Conservation (phyloP, 2,797 vertebrate species). For the Etheostoma perlongum region DNA sequence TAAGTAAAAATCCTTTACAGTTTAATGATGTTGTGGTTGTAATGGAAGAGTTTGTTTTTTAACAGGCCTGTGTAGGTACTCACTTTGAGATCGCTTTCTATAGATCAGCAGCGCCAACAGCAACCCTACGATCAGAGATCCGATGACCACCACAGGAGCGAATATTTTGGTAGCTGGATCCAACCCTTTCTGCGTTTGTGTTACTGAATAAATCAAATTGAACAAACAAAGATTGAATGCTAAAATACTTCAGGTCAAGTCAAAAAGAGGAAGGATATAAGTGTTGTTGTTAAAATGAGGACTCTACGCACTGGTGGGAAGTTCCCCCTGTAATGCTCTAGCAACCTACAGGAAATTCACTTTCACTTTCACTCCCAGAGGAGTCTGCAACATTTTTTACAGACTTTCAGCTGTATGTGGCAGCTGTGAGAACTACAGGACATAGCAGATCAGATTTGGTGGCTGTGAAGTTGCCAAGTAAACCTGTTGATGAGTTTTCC, state of each 20-base stretch:
- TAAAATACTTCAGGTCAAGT: fast-evolving
- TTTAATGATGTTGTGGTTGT: no score
- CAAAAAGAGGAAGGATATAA: not conserved
- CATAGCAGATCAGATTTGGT: not conserved
- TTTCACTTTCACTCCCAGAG: constrained; percentile 2
- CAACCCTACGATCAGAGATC: constrained; percentile 72
- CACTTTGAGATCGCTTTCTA: constrained; percentile 27
- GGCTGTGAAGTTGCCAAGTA: fast-evolving
- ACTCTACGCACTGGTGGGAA: not conserved
- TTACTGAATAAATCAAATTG: fast-evolving
- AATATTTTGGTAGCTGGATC: not conserved
- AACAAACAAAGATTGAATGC: not conserved
- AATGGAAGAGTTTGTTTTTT: no score
- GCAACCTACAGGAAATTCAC: constrained; percentile 2
- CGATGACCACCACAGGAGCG: constrained; percentile 74
- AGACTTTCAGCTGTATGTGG: no score
- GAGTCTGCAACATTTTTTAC: not conserved
- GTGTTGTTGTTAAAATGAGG: not conserved
- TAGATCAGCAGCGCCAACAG: constrained; percentile 28
- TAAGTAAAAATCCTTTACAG: no score
- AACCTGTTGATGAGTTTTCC: fast-evolving
- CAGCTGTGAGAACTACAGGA: not conserved
- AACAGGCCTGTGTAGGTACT: constrained; percentile 49
- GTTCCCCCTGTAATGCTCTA: not conserved
- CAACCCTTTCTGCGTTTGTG: fast-evolving